Evolutionary conservation across 2,113 vertebrate genomes (phyloP).

Genomic region (Puffinus mauretanicus): DNA sequence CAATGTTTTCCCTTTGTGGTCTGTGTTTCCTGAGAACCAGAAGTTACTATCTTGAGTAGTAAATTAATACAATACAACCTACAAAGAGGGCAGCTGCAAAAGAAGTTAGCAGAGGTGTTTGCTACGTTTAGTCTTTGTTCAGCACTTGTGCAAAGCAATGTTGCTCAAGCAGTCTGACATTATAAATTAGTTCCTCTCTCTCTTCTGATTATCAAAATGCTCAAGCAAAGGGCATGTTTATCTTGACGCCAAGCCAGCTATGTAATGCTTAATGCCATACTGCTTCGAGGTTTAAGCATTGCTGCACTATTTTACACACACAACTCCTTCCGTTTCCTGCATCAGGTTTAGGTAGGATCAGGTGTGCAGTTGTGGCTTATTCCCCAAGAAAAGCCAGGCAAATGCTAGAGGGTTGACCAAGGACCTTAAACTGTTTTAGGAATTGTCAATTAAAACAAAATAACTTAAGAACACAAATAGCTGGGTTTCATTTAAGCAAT

Average conservation of each 20-base stretch:
- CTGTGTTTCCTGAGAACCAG: background rate
- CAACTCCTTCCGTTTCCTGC: background rate
- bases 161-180: background rate
- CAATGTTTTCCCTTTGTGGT: background rate
- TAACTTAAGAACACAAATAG: background rate
- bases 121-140: background rate
- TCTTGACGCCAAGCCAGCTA: background rate
- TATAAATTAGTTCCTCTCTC: background rate
- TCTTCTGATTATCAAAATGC: background rate
- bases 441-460: background rate
- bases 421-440: background rate
- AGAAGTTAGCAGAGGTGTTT: background rate
- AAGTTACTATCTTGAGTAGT: background rate
- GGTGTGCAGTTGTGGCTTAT: background rate
- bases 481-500: background rate
- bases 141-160: background rate
- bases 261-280: background rate
- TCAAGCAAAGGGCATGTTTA: background rate
- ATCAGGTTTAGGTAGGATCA: background rate
- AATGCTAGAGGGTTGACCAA: background rate
- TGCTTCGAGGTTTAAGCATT: background rate
- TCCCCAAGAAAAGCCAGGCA: background rate
- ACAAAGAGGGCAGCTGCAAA: background rate
- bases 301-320: background rate
- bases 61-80: background rate